These are phyloP conservation scores for Zoroaster sp. DNA, from an alignment of 53 echinoderm and acorn worm genomes.

Conservation along the genomic window DNA sequence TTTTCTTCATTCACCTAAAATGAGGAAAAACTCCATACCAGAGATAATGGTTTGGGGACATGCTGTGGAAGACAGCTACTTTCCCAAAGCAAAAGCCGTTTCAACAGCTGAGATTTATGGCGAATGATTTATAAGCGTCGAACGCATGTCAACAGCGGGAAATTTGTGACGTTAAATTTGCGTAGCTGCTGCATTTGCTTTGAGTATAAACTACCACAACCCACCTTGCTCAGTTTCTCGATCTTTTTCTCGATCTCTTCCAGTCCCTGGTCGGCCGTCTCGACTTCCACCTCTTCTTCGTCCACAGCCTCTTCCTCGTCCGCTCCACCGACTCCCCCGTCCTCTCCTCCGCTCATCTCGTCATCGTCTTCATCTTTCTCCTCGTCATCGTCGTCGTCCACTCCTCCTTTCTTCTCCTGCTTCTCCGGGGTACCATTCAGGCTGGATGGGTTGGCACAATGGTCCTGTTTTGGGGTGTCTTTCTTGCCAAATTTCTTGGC, in stretches of 20 bases:
- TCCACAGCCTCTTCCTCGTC: slow-evolving; percentile 50
- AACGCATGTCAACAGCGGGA: too few species aligned
- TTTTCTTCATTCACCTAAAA: too few species aligned
- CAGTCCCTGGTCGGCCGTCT: not conserved
- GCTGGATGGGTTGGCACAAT: slow-evolving; percentile 21
- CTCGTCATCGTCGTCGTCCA: slow-evolving; percentile 80
- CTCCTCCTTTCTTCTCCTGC: slow-evolving; percentile 39
- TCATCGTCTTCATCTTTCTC: slow-evolving; percentile 82
- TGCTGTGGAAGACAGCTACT: too few species aligned
- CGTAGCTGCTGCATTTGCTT: not conserved
- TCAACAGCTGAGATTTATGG: too few species aligned
- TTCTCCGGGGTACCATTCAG: slow-evolving; percentile 65
- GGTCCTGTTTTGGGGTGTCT: slow-evolving; percentile 34
- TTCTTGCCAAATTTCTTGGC: slow-evolving; percentile 70
- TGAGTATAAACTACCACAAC: not conserved
- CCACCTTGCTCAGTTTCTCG: slow-evolving; percentile 85
- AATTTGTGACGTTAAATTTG: too few species aligned
- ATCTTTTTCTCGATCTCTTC: slow-evolving; percentile 96
- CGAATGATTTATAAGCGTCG: too few species aligned
- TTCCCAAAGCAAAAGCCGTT: too few species aligned
- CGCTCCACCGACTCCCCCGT: slow-evolving; percentile 23
- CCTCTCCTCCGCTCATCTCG: slow-evolving; percentile 49
- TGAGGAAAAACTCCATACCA: too few species aligned
- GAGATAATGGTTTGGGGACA: too few species aligned
- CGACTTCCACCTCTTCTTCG: slow-evolving; percentile 41